Conservation (phyloP, 2,888 invertebrate species). For the Frankliniella fusca region DNA sequence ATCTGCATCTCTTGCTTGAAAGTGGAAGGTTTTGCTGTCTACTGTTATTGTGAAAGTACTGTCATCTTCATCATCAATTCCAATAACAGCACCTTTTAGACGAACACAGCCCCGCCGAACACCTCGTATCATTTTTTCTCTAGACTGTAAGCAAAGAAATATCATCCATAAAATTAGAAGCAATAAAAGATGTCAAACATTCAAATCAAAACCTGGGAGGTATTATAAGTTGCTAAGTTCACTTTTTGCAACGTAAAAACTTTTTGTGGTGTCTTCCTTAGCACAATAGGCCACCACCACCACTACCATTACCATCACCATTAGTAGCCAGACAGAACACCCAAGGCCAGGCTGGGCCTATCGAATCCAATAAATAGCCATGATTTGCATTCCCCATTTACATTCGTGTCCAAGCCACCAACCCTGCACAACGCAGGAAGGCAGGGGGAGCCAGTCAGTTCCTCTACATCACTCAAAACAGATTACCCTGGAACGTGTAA, state of each 20-base stretch:
- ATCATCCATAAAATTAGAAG: neutral
- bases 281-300: too few relatives aligned
- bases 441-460: constrained; percentile 33
- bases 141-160: constrained; percentile 68
- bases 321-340: neutral
- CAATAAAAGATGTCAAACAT: too few relatives aligned
- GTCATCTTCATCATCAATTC: constrained; percentile 98
- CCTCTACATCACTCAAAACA: neutral
- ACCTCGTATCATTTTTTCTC: constrained; percentile 97
- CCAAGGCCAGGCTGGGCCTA: neutral
- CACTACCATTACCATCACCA: neutral
- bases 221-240: neutral
- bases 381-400: constrained; percentile 22
- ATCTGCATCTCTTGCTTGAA: constrained; percentile 92
- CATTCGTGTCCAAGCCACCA: constrained; percentile 23
- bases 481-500: neutral
- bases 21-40: constrained; percentile 98
- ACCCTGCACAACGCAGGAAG: constrained; percentile 7
- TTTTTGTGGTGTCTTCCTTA: too few relatives aligned
- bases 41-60: constrained; percentile 98
- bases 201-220: neutral
- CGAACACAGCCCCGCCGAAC: constrained; percentile 94
- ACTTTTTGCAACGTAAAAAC: too few relatives aligned
- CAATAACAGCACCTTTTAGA: constrained; percentile 94
- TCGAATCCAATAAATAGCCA: constrained; percentile 5